Conservation (phyloP, 2,113 vertebrate genomes). For the Brachyhypopomus gauderio region DNA sequence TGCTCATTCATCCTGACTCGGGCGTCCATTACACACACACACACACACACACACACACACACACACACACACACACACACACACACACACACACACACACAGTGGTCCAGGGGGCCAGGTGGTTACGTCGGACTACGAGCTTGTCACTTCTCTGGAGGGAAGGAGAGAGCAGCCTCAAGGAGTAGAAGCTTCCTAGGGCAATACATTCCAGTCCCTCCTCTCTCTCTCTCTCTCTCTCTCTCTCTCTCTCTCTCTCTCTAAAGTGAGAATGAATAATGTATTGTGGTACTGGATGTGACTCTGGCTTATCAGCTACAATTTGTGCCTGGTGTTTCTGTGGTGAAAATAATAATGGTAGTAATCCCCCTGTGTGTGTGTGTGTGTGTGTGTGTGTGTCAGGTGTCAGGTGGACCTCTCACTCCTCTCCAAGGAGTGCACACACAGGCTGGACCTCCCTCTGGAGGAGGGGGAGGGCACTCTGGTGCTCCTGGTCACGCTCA, state of each 20-base stretch:
- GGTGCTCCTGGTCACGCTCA: constrained; percentile 92
- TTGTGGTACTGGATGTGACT: neutral
- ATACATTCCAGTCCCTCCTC: neutral
- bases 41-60: no score
- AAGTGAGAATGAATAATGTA: neutral
- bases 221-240: neutral
- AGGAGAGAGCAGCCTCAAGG: neutral
- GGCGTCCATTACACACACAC: constrained; percentile 61
- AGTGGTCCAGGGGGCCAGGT: constrained; percentile 53
- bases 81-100: constrained; percentile 20
- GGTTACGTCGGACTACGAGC: constrained; percentile 26
- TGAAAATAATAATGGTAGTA: constrained; percentile 10
- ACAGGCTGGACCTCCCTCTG: constrained; percentile 86
- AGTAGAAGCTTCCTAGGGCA: neutral
- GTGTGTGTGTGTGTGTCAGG: constrained; percentile 71
- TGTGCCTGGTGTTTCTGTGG: neutral
- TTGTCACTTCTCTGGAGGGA: neutral
- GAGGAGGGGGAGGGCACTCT: constrained; percentile 89
- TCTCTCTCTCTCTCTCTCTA: neutral
- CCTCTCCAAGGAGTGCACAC: constrained; percentile 91
- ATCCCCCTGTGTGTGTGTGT: neutral
- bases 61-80: no score
- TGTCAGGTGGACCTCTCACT: constrained; percentile 89
- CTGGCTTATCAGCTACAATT: neutral
- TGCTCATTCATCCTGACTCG: constrained; percentile 64